A percentile compares a stretch with the other conserved stretches of the same genome.
Evolutionary conservation across 2,113 vertebrate genomes (phyloP).

Genomic region (Ascaphus truei): DNA sequence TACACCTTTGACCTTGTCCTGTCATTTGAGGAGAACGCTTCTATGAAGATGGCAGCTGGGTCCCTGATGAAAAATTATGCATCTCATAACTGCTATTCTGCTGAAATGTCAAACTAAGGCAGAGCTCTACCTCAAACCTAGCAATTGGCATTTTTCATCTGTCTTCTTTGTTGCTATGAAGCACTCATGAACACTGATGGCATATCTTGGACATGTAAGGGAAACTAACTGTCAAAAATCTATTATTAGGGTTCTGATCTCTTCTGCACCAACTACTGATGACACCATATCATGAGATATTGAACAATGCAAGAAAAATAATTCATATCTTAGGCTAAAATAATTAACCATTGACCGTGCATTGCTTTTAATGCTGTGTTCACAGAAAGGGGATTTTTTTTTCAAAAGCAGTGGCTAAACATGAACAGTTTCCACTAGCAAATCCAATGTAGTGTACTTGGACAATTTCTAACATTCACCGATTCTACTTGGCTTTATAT

Average conservation of each 20-base stretch:
- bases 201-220: conserved; percentile 73
- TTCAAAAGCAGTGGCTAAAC: no score
- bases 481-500: no score
- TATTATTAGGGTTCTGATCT: conserved; percentile 79
- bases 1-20: conserved; percentile 64
- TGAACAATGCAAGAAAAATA: conserved; percentile 38
- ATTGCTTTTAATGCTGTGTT: not conserved
- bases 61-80: conserved; percentile 76
- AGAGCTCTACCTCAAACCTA: conserved; percentile 67
- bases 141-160: conserved; percentile 76
- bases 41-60: conserved; percentile 66
- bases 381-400: no score
- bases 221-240: conserved; percentile 72
- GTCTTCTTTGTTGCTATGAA: conserved; percentile 73
- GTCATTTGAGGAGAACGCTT: conserved; percentile 55
- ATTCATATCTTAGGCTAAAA: not conserved
- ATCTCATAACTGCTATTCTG: conserved; percentile 72
- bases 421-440: no score
- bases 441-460: no score
- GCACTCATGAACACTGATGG: conserved; percentile 71
- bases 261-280: conserved; percentile 53
- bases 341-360: not conserved
- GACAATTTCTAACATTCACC: no score
- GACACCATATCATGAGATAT: conserved; percentile 49
- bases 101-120: conserved; percentile 73